phyloP scores from a whole-genome alignment of 2,888 invertebrate genomes.

The Phlogophora meticulosa region DNA sequence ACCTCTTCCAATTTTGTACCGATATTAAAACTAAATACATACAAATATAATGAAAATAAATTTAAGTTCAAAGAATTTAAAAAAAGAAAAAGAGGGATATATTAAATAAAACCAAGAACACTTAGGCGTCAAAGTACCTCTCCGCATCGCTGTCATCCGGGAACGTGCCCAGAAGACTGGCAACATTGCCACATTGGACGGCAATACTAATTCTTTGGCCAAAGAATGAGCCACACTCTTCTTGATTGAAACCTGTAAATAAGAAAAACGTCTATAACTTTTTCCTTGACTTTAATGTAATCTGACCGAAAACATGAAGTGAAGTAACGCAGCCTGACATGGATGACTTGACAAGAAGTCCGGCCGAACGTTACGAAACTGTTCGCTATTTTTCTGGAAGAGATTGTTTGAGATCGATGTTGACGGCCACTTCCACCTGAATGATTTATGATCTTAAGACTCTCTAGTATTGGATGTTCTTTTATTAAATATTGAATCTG shows the following conservation, averaged over 20 bases:
- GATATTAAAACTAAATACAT: too few relatives aligned
- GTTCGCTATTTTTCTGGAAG: conserved; percentile 57
- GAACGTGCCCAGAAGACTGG: too few relatives aligned
- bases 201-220: too few relatives aligned
- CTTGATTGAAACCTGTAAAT: conserved; percentile 68
- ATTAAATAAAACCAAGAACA: too few relatives aligned
- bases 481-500: conserved; percentile 8
- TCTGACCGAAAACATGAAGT: conserved; percentile 63
- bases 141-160: too few relatives aligned
- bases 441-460: conserved; percentile 47
- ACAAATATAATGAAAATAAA: too few relatives aligned
- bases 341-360: conserved; percentile 67
- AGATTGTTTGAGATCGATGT: conserved; percentile 64
- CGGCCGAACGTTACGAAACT: conserved; percentile 44
- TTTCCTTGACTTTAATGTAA: conserved; percentile 65
- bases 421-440: conserved; percentile 64
- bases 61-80: too few relatives aligned
- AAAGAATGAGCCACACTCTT: conserved; percentile 40
- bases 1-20: too few relatives aligned
- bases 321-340: conserved; percentile 63
- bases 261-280: conserved; percentile 57
- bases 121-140: too few relatives aligned
- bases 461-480: conserved; percentile 9
- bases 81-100: too few relatives aligned
- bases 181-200: too few relatives aligned